Evolutionary conservation across 2,888 invertebrate genomes (phyloP).

Genomic region (Cyclophora punctaria): DNA sequence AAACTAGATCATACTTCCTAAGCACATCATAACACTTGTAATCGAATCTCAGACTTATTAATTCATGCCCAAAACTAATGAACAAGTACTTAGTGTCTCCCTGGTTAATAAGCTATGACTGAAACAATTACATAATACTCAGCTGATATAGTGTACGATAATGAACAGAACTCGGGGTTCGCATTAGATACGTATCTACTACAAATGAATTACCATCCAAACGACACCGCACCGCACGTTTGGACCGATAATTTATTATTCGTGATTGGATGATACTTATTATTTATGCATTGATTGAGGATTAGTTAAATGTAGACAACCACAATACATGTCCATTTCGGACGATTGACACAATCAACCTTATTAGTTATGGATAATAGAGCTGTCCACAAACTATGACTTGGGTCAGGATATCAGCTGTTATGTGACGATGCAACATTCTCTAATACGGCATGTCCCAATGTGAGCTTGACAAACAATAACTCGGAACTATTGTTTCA

Average conservation of each 20-base stretch:
- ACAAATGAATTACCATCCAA: conserved; percentile 64
- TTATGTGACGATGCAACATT: conserved; percentile 75
- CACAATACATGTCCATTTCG: conserved; percentile 47
- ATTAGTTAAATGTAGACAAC: not conserved
- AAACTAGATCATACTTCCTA: conserved; percentile 71
- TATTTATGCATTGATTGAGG: too few species aligned
- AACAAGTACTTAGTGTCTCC: conserved; percentile 52
- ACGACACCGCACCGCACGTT: conserved; percentile 42
- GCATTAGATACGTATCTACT: conserved; percentile 25
- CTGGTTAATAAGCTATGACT: conserved; percentile 72
- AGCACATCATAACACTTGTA: conserved; percentile 26
- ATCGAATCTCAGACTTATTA: conserved; percentile 63
- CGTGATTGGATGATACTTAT: conserved; percentile 8
- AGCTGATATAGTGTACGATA: conserved; percentile 11
- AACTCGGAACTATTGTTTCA: conserved; percentile 67
- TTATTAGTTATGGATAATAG: conserved; percentile 74
- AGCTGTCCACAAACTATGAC: conserved; percentile 71
- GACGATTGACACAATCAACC: conserved; percentile 53
- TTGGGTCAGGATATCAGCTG: conserved; percentile 64
- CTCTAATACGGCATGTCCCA: conserved; percentile 74
- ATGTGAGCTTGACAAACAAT: conserved; percentile 71
- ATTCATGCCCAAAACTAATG: conserved; percentile 72
- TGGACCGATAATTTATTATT: conserved; percentile 10
- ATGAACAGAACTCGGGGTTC: conserved; percentile 4
- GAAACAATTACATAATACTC: conserved; percentile 41